Evolutionary conservation across 1,140 invertebrate species (phyloP).

Genomic region (Cotesia chilonis): DNA sequence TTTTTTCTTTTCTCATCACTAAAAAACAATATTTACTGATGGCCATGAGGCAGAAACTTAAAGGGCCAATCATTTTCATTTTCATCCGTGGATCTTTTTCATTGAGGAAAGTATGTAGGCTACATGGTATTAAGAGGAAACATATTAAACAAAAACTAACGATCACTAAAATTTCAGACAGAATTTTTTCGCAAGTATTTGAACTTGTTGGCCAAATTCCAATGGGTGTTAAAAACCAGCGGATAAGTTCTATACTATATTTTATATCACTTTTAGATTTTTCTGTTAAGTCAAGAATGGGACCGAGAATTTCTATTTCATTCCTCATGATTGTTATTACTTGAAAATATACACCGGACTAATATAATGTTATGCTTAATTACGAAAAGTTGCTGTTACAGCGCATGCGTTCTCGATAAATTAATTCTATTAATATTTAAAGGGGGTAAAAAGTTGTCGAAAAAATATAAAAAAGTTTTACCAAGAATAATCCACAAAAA

Average conservation of each 20-base stretch:
- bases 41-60: conserved; percentile 46
- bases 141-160: conserved; percentile 35
- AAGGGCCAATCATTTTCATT: conserved; percentile 46
- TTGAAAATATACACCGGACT: conserved; percentile 6
- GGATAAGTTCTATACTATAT: conserved; percentile 42
- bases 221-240: conserved; percentile 44
- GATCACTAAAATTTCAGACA: conserved; percentile 18
- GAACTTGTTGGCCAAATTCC: conserved; percentile 43
- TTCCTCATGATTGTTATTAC: conserved; percentile 20
- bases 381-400: too few species aligned
- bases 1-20: conserved; percentile 27
- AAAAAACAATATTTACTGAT: conserved; percentile 43
- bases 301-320: conserved; percentile 7
- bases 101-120: conserved; percentile 42
- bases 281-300: conserved; percentile 23
- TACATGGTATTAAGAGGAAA: conserved; percentile 37
- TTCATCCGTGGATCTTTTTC: conserved; percentile 40
- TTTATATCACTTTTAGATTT: conserved; percentile 37
- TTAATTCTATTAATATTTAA: too few species aligned
- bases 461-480: too few species aligned
- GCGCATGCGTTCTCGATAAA: too few species aligned
- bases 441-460: too few species aligned
- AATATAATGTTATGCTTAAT: too few species aligned
- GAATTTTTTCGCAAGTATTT: conserved; percentile 15
- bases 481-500: too few species aligned